phyloP scores from a whole-genome alignment of 2,797 vertebrate genomes.

The Pseudochirops cupreus region DNA sequence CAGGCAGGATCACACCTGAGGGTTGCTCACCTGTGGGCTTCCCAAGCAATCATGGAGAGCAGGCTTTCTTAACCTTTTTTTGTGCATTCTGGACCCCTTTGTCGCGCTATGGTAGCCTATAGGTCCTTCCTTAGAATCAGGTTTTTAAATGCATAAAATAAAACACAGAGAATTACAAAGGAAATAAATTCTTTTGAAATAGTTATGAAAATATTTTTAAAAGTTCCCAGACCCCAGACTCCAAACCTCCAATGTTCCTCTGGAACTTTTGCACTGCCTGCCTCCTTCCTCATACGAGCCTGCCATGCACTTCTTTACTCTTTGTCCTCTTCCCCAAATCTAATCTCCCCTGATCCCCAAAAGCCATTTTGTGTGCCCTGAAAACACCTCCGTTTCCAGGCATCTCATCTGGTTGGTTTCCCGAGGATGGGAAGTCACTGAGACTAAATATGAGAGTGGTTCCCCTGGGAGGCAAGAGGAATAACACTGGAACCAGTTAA shows the following conservation, averaged over 20 bases:
- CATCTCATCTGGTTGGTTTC: constrained; percentile 75
- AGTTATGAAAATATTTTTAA: neutral
- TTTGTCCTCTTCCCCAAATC: neutral
- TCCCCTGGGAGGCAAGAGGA: constrained; percentile 73
- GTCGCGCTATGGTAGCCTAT: neutral
- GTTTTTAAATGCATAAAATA: neutral
- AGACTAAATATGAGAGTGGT: constrained; percentile 76
- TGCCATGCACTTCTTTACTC: neutral
- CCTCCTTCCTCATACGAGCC: neutral
- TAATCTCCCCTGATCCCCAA: neutral
- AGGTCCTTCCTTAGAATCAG: neutral
- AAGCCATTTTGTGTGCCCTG: constrained; percentile 69
- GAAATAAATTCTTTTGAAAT: neutral
- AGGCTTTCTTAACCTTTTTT: neutral
- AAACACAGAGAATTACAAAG: neutral
- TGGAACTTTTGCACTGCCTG: neutral
- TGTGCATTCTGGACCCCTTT: neutral
- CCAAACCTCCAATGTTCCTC: neutral
- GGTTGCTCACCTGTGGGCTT: neutral
- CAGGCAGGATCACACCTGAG: neutral
- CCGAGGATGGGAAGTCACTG: constrained; percentile 75
- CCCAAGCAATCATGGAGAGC: neutral
- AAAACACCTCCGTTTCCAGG: constrained; percentile 74
- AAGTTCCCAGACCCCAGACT: neutral
- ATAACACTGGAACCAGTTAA: constrained; percentile 42